Conservation (phyloP, 2,797 vertebrate genomes). For the Sternarchorhynchus goeldii region DNA sequence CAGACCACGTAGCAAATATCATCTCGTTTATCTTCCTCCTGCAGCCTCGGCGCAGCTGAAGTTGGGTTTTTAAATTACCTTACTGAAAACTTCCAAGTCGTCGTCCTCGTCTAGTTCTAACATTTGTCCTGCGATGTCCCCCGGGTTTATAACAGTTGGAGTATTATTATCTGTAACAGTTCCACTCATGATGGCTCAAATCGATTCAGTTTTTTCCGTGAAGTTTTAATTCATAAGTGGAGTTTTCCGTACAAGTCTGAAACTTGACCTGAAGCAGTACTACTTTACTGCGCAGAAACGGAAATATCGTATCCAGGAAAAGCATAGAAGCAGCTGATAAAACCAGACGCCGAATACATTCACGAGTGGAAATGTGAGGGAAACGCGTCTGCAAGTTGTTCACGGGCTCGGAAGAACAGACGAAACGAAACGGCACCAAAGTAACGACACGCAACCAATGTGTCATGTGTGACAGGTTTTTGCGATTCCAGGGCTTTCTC, state of each 20-base stretch:
- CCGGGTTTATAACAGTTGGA: constrained; percentile 54
- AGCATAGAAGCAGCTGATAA: constrained; percentile 18
- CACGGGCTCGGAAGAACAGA: no score
- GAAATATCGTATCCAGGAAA: constrained; percentile 58
- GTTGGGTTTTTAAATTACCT: constrained; percentile 74
- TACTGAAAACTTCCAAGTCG: constrained; percentile 93
- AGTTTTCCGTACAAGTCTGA: constrained; percentile 8
- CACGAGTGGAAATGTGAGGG: no score
- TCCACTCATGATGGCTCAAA: constrained; percentile 63
- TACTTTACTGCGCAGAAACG: constrained; percentile 65
- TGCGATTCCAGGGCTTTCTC: no score
- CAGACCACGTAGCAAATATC: background rate
- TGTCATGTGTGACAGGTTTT: no score
- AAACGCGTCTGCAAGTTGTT: no score
- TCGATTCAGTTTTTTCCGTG: background rate
- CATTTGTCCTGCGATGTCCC: constrained; percentile 70
- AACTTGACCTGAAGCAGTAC: constrained; percentile 7
- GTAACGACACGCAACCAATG: no score
- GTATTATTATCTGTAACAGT: constrained; percentile 28
- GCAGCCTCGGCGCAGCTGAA: background rate
- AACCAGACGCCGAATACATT: no score
- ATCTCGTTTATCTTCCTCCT: no score
- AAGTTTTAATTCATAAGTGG: background rate
- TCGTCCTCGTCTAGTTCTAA: constrained; percentile 88
- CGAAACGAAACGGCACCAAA: no score